Base-by-base conservation (phyloP, 2,888 invertebrate genomes). In the Hyposoter dolosus region DNA sequence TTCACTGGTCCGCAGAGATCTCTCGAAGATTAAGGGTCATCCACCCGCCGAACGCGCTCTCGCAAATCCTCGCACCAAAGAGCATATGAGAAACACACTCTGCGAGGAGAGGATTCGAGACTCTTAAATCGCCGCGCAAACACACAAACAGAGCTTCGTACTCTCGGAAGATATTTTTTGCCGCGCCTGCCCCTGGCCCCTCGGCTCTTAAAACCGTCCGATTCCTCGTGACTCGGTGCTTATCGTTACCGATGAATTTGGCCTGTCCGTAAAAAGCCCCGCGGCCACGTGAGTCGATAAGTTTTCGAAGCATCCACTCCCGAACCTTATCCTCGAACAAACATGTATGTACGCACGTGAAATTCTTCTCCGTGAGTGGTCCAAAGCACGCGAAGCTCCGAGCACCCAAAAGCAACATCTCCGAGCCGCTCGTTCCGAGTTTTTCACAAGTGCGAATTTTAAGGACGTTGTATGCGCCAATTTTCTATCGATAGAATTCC, bases 11-110 rank as follows among this genome's bases (percentile, higher is more conserved):
- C 65, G 84, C 65, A n/a, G 76, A 81, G 80, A 84, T 84, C 76
- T 68, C 78, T 56, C 75, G 56, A 28, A 84, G 84, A 84, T 84
- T 84, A 76, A 84, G 71, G 84, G 80, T 81, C 81, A 77, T 72
- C 81, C 84, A 84, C 84, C 84, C 84, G 84, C 81, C 81, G 72
- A 81, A 84, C 84, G 72, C 43, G 72, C 43, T 40, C 43, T 63
- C 69, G 84, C 76, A 40, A 65, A 65, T 53, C 47, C 53, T 78
- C 77, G 23, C 40, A 10, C 77, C 17, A 23, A 10, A 66, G 40
- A 63, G 60, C 10, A 43, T 28, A 28, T 19, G 40, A 68, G n/a
- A 28, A 68, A 78, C 53, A 78, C 53, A 40, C 77, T 19, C 10
- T n/a, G 66, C 19, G 35, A 28, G 56, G 23, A 47, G 40, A 65